Percentiles rank a stretch among this genome's conserved stretches.
phyloP scores from a whole-genome alignment of 2,797 vertebrate species.

The Astyanax mexicanus region DNA sequence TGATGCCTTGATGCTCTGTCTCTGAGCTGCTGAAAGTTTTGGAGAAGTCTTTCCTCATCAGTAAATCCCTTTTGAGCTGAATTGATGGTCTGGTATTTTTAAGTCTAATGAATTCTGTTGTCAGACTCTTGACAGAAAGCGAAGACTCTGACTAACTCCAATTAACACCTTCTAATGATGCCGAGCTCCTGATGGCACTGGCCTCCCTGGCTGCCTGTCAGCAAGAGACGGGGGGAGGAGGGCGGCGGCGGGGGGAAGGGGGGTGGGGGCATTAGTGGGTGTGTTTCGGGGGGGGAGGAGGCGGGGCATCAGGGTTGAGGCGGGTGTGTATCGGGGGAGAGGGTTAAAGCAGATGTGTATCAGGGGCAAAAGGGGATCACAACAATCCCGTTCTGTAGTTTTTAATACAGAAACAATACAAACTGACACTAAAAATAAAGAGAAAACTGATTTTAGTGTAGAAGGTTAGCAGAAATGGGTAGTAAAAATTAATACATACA shows the following conservation, averaged over 20 bases:
- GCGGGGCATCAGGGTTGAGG: background rate
- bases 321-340: background rate
- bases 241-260: conserved; percentile 25
- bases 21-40: conserved; percentile 50
- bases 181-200: conserved; percentile 87
- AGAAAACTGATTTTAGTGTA: too few species aligned
- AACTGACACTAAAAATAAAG: too few species aligned
- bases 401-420: background rate
- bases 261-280: conserved; percentile 30
- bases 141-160: conserved; percentile 96
- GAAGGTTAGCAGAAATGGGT: too few species aligned
- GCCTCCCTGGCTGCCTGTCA: conserved; percentile 83
- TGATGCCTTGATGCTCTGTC: background rate
- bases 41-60: conserved; percentile 61
- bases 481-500: too few species aligned
- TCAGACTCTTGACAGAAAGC: conserved; percentile 92
- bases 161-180: conserved; percentile 99
- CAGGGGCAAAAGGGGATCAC: background rate
- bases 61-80: conserved; percentile 77
- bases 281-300: conserved; percentile 29
- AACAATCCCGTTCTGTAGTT: background rate
- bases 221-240: conserved; percentile 44
- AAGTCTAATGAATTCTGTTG: conserved; percentile 84
- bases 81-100: conserved; percentile 74
- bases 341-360: background rate